A percentile compares a stretch with the other conserved stretches of the same genome.
Conservation (phyloP, 1,140 invertebrate species). For the Planococcus citri region DNA sequence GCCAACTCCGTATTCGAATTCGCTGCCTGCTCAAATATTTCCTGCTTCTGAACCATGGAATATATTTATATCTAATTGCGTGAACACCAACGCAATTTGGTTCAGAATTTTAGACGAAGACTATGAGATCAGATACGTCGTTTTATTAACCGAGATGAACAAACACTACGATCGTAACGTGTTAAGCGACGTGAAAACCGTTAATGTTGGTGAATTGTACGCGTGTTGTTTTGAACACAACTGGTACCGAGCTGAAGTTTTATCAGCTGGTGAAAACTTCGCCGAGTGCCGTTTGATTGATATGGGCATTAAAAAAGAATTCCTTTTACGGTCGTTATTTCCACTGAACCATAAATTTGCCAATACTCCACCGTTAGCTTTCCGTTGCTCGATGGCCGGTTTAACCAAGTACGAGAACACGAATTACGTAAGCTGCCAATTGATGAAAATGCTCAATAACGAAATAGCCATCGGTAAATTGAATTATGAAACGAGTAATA, state of each 20-base stretch:
- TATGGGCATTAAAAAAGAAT: background rate
- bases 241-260: background rate
- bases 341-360: background rate
- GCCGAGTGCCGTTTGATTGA: background rate
- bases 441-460: background rate
- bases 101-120: background rate
- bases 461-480: background rate
- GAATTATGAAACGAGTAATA: background rate
- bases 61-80: background rate
- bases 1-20: background rate
- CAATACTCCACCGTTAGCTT: background rate
- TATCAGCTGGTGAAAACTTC: background rate
- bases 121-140: background rate
- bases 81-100: background rate
- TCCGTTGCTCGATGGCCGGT: background rate
- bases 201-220: background rate
- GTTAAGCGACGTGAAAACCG: background rate
- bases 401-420: background rate
- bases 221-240: background rate
- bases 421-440: background rate
- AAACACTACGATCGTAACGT: background rate
- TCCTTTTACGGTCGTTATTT: background rate
- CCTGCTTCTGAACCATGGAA: background rate
- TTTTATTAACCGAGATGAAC: background rate
- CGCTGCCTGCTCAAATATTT: background rate